Conservation (phyloP, 2,113 vertebrate species). For the Dipodomys stephensi region DNA sequence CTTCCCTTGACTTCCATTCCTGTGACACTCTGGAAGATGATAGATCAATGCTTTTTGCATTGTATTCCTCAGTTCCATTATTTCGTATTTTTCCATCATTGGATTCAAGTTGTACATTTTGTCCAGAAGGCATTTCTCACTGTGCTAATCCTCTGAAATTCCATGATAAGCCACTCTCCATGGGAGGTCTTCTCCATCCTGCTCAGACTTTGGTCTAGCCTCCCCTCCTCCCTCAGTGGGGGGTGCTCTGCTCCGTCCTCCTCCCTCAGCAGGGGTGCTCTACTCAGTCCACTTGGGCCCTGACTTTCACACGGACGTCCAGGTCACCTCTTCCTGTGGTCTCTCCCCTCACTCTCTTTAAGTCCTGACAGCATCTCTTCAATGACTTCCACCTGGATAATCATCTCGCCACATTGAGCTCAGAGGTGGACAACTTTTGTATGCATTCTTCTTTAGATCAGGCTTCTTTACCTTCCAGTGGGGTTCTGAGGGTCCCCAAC, state of each 20-base stretch:
- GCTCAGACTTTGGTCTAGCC: neutral
- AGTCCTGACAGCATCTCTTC: neutral
- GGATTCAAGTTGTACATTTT: neutral
- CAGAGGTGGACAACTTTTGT: neutral
- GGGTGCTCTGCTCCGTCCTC: neutral
- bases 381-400: neutral
- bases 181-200: neutral
- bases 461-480: neutral
- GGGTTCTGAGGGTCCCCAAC: too few species aligned
- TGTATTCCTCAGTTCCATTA: neutral
- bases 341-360: neutral
- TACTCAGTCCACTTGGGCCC: too few species aligned
- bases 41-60: neutral
- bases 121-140: neutral
- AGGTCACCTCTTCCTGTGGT: neutral
- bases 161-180: too few species aligned
- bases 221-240: rapidly evolving
- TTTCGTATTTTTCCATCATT: conserved; percentile 6
- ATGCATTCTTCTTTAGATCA: neutral
- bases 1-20: neutral
- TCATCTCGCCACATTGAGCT: neutral
- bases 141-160: neutral
- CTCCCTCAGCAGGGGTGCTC: too few species aligned
- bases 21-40: neutral
- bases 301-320: neutral